These are phyloP conservation scores for Dermolepida albohirtum DNA, from an alignment of 2,888 invertebrate species.

Conservation along the genomic window DNA sequence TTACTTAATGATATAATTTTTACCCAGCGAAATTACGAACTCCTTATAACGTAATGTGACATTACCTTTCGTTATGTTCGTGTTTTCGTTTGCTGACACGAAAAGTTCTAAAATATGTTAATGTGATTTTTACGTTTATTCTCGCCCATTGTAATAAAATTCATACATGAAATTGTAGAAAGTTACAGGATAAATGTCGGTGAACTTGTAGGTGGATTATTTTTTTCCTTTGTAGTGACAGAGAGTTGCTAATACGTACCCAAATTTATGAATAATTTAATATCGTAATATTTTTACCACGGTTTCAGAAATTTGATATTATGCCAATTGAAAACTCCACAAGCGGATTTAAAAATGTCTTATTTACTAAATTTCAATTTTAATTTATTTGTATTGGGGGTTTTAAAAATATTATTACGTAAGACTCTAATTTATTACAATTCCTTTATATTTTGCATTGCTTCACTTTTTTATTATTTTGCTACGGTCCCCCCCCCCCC, in stretches of 20 bases:
- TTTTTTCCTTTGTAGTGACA: neutral
- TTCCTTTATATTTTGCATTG: no score
- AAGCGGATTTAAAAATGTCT: no score
- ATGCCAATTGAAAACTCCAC: no score
- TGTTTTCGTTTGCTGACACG: constrained; percentile 1
- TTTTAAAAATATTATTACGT: no score
- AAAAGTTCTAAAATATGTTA: constrained; percentile 26
- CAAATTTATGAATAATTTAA: no score
- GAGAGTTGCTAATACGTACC: neutral
- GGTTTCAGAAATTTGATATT: no score
- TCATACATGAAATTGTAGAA: constrained; percentile 25
- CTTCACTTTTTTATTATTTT: no score
- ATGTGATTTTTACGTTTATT: constrained; percentile 34
- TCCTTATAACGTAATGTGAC: neutral
- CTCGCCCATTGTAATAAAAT: constrained; percentile 27
- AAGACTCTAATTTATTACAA: no score
- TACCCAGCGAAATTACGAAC: constrained; percentile 11
- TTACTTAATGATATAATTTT: constrained; percentile 31
- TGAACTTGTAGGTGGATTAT: constrained; percentile 25
- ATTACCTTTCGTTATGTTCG: neutral
- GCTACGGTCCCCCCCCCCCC: no score
- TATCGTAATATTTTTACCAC: no score
- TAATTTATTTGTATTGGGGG: no score
- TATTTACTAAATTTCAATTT: no score
- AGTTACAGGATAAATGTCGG: constrained; percentile 4